phyloP scores from a whole-genome alignment of 2,888 invertebrate species.

The Drosophila acutilabella region DNA sequence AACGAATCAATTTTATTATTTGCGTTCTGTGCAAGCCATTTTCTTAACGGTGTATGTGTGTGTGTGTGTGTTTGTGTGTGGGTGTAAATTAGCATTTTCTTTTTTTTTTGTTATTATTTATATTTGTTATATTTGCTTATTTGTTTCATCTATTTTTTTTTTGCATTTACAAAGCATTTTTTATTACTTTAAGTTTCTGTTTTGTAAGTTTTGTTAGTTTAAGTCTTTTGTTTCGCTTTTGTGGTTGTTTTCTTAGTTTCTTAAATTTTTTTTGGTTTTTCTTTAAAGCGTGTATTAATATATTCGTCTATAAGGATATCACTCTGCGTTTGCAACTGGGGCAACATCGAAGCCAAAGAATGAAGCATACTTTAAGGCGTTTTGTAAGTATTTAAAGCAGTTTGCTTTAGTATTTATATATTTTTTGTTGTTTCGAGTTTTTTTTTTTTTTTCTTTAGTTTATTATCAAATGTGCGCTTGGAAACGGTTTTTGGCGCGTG shows the following conservation, averaged over 20 bases:
- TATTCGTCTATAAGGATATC: constrained; percentile 84
- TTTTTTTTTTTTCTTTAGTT: constrained; percentile 16
- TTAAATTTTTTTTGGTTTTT: constrained; percentile 12
- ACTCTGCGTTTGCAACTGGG: constrained; percentile 63
- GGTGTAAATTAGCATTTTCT: constrained; percentile 57
- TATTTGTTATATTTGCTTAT: constrained; percentile 45
- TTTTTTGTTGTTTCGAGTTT: constrained; percentile 26
- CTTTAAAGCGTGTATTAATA: constrained; percentile 82
- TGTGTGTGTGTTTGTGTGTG: constrained; percentile 40
- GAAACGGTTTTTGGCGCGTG: constrained; percentile 64
- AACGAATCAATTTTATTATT: constrained; percentile 35
- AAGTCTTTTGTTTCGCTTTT: constrained; percentile 18
- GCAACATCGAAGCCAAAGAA: constrained; percentile 74
- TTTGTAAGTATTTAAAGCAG: constrained; percentile 52
- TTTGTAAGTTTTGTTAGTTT: constrained; percentile 28
- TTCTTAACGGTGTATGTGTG: constrained; percentile 47
- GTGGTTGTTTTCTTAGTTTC: constrained; percentile 33
- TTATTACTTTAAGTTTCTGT: constrained; percentile 38
- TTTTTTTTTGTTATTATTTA: constrained; percentile 50
- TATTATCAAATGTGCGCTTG: constrained; percentile 62
- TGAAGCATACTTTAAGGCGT: constrained; percentile 68
- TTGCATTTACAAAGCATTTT: constrained; percentile 73
- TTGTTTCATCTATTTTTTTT: constrained; percentile 42
- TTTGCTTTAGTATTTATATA: constrained; percentile 17
- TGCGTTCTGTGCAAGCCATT: constrained; percentile 65